Evolutionary conservation across 2,797 vertebrate species (phyloP).

Genomic region (Fundulus diaphanus): DNA sequence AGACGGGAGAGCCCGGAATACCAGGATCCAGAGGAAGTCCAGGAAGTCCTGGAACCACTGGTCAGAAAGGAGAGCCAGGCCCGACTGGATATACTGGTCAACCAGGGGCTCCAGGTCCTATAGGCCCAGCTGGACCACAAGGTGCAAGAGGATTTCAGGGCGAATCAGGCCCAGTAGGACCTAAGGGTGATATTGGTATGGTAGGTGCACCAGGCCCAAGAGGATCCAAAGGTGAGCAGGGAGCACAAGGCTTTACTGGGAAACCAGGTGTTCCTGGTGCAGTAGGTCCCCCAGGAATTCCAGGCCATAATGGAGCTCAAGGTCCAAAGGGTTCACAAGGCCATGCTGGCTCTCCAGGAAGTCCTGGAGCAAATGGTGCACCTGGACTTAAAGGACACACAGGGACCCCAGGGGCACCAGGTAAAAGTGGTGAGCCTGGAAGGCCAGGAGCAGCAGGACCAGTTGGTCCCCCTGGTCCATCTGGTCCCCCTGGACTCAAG

Average conservation of each 20-base stretch:
- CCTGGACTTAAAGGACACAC: conserved; percentile 87
- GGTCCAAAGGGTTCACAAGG: conserved; percentile 90
- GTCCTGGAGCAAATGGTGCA: conserved; percentile 83
- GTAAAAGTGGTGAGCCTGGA: conserved; percentile 87
- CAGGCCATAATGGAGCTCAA: conserved; percentile 86
- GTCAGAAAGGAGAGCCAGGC: conserved; percentile 93
- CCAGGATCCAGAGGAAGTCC: conserved; percentile 88
- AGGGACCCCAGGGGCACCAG: conserved; percentile 84
- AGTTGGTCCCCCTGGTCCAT: conserved; percentile 82
- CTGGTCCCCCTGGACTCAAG: conserved; percentile 86
- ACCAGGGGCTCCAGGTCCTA: conserved; percentile 82
- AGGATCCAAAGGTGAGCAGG: conserved; percentile 90
- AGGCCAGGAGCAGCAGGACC: conserved; percentile 87
- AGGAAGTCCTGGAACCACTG: conserved; percentile 87
- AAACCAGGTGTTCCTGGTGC: conserved; percentile 89
- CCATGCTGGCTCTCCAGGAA: conserved; percentile 82
- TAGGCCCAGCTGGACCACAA: conserved; percentile 86
- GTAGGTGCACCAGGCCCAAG: conserved; percentile 84
- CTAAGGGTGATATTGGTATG: conserved; percentile 88
- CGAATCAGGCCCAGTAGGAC: conserved; percentile 83
- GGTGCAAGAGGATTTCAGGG: conserved; percentile 90
- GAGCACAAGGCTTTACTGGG: conserved; percentile 87
- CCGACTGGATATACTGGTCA: conserved; percentile 87
- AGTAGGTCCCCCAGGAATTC: conserved; percentile 84
- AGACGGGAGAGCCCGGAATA: conserved; percentile 87